Conservation (phyloP, 2,113 vertebrate genomes). For the Pelmatolapia mariae region DNA sequence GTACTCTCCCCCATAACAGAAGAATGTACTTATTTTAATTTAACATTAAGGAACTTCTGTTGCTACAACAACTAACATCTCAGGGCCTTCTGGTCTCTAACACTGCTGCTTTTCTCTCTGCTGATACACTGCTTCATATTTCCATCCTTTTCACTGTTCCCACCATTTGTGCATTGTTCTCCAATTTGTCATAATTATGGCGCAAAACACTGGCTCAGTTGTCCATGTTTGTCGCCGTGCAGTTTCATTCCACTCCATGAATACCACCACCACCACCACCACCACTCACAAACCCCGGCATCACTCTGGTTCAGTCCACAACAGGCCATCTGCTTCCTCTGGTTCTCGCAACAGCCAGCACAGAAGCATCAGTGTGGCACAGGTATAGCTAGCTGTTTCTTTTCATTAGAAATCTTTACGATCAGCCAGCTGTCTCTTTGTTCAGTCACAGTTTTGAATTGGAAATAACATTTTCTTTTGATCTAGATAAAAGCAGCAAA, state of each 20-base stretch:
- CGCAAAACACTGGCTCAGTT: conserved; percentile 73
- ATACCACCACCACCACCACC: conserved; percentile 66
- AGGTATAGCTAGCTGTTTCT: conserved; percentile 33
- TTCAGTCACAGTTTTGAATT: not conserved
- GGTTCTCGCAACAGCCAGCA: conserved; percentile 10
- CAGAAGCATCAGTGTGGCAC: conserved; percentile 19
- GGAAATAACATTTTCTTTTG: not conserved
- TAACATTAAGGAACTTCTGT: not conserved
- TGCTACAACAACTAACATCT: not conserved
- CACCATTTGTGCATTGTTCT: not conserved
- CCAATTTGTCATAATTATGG: not conserved
- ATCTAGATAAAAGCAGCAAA: conserved; percentile 30
- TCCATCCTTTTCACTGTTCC: not conserved
- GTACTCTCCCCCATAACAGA: conserved; percentile 64
- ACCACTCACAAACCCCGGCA: conserved; percentile 56
- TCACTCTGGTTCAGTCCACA: not conserved
- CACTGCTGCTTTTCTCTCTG: conserved; percentile 55
- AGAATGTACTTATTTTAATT: not conserved
- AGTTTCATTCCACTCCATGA: conserved; percentile 93
- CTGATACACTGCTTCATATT: conserved; percentile 51
- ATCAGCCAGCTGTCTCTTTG: not conserved
- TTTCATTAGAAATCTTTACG: not conserved
- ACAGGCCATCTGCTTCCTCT: not conserved
- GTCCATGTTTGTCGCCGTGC: conserved; percentile 96
- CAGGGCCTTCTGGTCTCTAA: not conserved